Evolutionary conservation across 2,888 invertebrate genomes (phyloP).

Genomic region (Leucophenga montana): DNA sequence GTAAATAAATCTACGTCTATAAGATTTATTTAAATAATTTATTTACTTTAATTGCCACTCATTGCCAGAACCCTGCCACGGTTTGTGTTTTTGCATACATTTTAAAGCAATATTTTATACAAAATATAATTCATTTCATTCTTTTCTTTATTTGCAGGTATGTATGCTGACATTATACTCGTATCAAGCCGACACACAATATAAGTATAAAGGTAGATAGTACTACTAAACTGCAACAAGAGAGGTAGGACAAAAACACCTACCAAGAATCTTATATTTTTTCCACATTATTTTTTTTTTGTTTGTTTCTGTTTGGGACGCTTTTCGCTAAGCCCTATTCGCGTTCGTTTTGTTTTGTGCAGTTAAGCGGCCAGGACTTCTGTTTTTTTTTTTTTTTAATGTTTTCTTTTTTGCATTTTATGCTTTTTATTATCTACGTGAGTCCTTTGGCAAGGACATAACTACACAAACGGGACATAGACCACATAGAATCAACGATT

Average conservation of each 20-base stretch:
- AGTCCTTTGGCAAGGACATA: slow-evolving; percentile 25
- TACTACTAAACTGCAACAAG: slow-evolving; percentile 1
- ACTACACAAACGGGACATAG: not conserved
- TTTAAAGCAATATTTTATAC: slow-evolving; percentile 28
- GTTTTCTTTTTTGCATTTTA: slow-evolving; percentile 1
- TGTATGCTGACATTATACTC: slow-evolving; percentile 47
- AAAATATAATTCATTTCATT: slow-evolving; percentile 57
- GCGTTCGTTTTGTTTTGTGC: too few species aligned
- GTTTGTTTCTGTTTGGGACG: not conserved
- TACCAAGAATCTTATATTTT: too few species aligned
- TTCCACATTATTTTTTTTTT: not conserved
- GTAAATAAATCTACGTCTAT: not conserved
- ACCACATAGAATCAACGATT: not conserved
- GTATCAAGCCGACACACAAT: not conserved
- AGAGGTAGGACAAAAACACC: not conserved
- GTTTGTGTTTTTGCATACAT: not conserved
- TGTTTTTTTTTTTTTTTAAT: not conserved
- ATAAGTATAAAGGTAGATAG: not conserved
- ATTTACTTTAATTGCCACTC: slow-evolving; percentile 28
- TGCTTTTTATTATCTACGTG: slow-evolving; percentile 25
- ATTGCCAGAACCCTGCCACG: slow-evolving; percentile 35
- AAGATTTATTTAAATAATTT: slow-evolving; percentile 23
- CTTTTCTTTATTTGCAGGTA: slow-evolving; percentile 61
- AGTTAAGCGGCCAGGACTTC: too few species aligned
- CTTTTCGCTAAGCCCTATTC: too few species aligned